Percentiles rank a stretch among this genome's conserved stretches.
phyloP scores from a whole-genome alignment of 2,888 invertebrate species.

The Oligia latruncula region DNA sequence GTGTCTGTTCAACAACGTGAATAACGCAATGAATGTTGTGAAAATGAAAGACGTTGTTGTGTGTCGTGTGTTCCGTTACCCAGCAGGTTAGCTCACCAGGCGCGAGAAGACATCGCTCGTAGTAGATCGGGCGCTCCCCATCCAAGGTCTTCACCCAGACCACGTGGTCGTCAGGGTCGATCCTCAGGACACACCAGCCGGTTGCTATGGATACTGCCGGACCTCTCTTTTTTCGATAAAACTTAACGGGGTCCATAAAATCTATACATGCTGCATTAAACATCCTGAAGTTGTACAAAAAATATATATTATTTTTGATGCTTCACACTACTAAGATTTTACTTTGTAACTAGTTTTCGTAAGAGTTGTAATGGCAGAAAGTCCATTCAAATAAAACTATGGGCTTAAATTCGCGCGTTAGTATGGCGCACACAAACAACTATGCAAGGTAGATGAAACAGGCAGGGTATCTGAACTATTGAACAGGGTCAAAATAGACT shows the following conservation, averaged over 20 bases:
- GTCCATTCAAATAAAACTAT: neutral
- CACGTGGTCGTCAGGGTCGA: conserved; percentile 84
- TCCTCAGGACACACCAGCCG: conserved; percentile 83
- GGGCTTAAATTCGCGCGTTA: too few relatives aligned
- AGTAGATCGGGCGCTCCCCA: conserved; percentile 85
- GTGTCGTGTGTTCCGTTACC: neutral
- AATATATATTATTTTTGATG: neutral
- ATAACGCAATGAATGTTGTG: neutral
- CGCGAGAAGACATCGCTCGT: conserved; percentile 83
- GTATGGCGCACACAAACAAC: too few relatives aligned
- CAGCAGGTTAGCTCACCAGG: conserved; percentile 71
- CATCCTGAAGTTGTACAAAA: conserved; percentile 72
- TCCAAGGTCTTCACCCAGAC: conserved; percentile 78
- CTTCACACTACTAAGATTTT: neutral
- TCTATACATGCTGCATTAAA: conserved; percentile 71
- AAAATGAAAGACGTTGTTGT: neutral
- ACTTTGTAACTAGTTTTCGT: neutral
- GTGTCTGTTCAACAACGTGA: neutral
- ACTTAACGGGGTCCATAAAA: conserved; percentile 82
- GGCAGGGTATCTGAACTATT: neutral
- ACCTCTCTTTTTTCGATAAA: conserved; percentile 80
- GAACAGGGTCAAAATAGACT: neutral
- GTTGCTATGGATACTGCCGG: conserved; percentile 84
- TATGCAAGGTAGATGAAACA: neutral
- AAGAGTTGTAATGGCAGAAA: neutral